phyloP scores from a whole-genome alignment of 1,140 invertebrate species.

The Drosophila nigrodunni region DNA sequence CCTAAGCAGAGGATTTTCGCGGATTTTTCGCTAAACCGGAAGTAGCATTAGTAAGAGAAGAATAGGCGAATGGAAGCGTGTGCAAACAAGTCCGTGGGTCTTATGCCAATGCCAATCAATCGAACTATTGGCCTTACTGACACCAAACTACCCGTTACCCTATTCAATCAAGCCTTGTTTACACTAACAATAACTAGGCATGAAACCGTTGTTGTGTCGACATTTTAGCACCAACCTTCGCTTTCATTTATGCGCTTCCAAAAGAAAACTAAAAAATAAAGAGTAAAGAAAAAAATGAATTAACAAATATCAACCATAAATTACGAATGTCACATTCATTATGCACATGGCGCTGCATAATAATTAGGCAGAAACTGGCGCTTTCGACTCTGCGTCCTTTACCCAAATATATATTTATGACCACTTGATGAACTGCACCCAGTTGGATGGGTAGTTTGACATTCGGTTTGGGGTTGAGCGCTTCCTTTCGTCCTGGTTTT shows the following conservation, averaged over 20 bases:
- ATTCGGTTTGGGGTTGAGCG: slow-evolving; percentile 51
- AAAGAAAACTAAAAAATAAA: slow-evolving; percentile 1
- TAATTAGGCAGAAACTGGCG: slow-evolving; percentile 64
- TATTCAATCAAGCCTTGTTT: slow-evolving; percentile 59
- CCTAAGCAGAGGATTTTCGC: slow-evolving; percentile 68
- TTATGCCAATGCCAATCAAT: slow-evolving; percentile 47
- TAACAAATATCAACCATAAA: slow-evolving; percentile 79
- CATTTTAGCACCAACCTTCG: slow-evolving; percentile 67
- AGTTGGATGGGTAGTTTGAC: slow-evolving; percentile 6
- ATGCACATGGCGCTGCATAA: slow-evolving; percentile 81
- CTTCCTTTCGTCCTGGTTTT: slow-evolving; percentile 70
- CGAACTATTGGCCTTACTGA: slow-evolving; percentile 4
- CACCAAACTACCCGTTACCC: slow-evolving; percentile 5
- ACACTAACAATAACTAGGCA: slow-evolving; percentile 71
- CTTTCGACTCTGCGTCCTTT: slow-evolving; percentile 18
- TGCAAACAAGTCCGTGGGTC: slow-evolving; percentile 24
- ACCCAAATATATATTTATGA: slow-evolving; percentile 72
- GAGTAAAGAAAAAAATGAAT: slow-evolving; percentile 35
- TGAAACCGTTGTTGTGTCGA: slow-evolving; percentile 78
- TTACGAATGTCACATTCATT: slow-evolving; percentile 81
- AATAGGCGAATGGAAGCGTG: slow-evolving; percentile 16
- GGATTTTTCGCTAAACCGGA: slow-evolving; percentile 63
- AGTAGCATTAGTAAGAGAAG: slow-evolving; percentile 49
- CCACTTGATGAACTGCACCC: slow-evolving; percentile 79
- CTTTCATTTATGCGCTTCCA: slow-evolving; percentile 58